phyloP scores from a whole-genome alignment of 2,113 vertebrate genomes.

The Aegithalos caudatus region DNA sequence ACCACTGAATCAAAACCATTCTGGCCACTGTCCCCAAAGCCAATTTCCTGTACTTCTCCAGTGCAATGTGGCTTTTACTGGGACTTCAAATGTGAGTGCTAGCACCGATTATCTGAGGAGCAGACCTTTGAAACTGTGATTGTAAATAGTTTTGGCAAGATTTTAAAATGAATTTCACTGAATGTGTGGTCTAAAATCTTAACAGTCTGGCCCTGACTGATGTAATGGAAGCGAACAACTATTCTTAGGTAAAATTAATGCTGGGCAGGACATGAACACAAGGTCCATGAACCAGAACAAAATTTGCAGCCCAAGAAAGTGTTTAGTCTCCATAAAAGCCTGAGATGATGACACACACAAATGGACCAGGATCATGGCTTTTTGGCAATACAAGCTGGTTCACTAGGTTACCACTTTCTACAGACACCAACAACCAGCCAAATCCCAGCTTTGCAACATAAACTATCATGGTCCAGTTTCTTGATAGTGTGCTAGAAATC shows the following conservation, averaged over 20 bases:
- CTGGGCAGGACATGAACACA: neutral
- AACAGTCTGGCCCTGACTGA: neutral
- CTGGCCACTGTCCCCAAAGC: neutral
- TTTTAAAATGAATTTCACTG: neutral
- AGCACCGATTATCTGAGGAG: neutral
- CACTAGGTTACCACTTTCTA: neutral
- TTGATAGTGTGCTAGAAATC: neutral
- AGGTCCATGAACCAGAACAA: neutral
- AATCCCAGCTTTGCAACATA: neutral
- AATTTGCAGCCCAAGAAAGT: neutral
- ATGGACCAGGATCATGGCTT: neutral
- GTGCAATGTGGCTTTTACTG: neutral
- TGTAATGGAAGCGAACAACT: neutral
- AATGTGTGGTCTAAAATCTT: neutral
- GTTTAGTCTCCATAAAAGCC: neutral
- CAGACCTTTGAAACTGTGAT: neutral
- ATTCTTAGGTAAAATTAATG: neutral
- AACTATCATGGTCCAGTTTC: neutral
- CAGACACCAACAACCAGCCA: neutral
- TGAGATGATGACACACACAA: neutral
- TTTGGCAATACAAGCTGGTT: neutral
- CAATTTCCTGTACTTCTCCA: neutral
- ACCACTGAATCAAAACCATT: neutral
- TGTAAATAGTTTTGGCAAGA: neutral
- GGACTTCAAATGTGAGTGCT: neutral